Evolutionary conservation across 2,888 invertebrate species (phyloP).

Genomic region (Yponomeuta cagnagella): DNA sequence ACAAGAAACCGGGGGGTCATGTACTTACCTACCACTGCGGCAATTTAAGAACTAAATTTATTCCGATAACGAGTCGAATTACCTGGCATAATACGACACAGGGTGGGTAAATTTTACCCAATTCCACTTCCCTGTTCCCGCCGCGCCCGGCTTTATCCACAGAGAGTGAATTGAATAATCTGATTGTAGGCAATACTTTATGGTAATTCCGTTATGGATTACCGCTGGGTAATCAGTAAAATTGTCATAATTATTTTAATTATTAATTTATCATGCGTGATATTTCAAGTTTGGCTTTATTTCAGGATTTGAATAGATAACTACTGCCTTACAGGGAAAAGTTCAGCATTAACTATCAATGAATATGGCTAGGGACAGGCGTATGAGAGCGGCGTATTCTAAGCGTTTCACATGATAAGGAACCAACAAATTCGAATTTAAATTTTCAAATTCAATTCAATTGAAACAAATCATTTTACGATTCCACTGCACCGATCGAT

Average conservation of each 20-base stretch:
- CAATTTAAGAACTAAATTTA: neutral
- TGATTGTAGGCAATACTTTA: slow-evolving; percentile 17
- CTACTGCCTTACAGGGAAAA: too few species aligned
- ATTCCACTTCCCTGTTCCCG: neutral
- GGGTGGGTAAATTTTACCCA: slow-evolving; percentile 1
- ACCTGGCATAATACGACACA: neutral
- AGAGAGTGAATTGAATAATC: slow-evolving; percentile 17
- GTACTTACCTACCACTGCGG: too few species aligned
- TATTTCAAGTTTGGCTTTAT: too few species aligned
- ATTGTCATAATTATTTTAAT: neutral
- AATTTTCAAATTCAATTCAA: slow-evolving; percentile 40
- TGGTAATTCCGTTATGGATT: slow-evolving; percentile 20
- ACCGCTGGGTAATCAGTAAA: slow-evolving; percentile 13
- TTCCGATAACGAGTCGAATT: neutral
- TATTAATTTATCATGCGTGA: too few species aligned
- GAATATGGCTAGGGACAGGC: neutral
- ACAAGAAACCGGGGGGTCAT: neutral
- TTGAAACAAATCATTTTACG: slow-evolving; percentile 66
- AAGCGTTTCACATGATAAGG: neutral
- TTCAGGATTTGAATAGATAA: too few species aligned
- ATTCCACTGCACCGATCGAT: slow-evolving; percentile 36
- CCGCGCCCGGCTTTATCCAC: slow-evolving; percentile 13
- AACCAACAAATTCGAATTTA: slow-evolving; percentile 8
- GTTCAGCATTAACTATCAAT: too few species aligned
- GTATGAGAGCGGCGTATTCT: neutral